phyloP scores from a whole-genome alignment of 2,888 invertebrate species.

The Dolichomitus sp. region DNA sequence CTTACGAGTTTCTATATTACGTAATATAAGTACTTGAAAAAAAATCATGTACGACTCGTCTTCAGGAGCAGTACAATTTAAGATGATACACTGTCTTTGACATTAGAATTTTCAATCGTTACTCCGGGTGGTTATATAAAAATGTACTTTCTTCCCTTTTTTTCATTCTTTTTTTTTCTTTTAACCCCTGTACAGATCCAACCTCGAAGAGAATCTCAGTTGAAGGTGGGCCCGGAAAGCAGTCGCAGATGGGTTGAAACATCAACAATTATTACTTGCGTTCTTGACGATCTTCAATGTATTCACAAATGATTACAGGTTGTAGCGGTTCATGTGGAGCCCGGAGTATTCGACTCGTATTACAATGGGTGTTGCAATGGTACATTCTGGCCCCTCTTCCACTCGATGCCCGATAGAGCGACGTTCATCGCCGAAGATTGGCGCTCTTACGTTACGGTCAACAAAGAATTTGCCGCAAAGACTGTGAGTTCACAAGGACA shows the following conservation, averaged over 20 bases:
- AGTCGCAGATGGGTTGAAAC: background rate
- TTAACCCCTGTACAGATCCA: background rate
- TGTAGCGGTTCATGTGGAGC: constrained; percentile 93
- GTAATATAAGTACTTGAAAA: too few species aligned
- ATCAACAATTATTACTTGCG: background rate
- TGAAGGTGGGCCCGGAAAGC: background rate
- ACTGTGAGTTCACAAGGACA: constrained; percentile 87
- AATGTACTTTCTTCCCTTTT: background rate
- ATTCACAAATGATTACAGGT: constrained; percentile 87
- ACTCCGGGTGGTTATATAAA: background rate
- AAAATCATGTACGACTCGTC: too few species aligned
- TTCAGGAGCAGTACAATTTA: too few species aligned
- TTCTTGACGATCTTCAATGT: background rate
- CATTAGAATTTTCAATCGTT: background rate
- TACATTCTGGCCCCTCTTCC: constrained; percentile 97
- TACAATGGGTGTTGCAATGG: constrained; percentile 98
- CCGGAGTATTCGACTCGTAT: constrained; percentile 93
- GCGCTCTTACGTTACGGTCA: constrained; percentile 93
- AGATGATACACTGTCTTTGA: too few species aligned
- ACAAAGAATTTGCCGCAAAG: constrained; percentile 94
- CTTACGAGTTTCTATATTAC: too few species aligned
- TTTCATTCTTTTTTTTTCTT: background rate
- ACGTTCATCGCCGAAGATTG: constrained; percentile 94
- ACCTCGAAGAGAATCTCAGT: background rate
- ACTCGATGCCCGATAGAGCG: constrained; percentile 96